Conservation (phyloP, 23 tunicate species). For the Halocynthia roretzi region DNA sequence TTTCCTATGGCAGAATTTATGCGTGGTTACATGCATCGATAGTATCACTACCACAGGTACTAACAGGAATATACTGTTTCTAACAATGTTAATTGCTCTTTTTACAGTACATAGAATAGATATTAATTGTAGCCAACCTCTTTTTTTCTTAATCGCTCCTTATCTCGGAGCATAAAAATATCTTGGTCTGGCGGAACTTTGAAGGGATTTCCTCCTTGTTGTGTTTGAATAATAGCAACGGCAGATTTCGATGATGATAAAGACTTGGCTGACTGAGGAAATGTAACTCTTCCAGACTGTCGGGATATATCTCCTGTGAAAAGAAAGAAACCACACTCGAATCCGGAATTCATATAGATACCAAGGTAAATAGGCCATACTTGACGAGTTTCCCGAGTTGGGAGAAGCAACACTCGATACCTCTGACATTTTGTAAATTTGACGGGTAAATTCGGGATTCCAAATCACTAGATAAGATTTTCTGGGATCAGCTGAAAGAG, state of each 20-base stretch:
- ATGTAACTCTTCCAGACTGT: constrained; percentile 74
- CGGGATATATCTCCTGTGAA: constrained; percentile 55
- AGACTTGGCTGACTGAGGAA: constrained; percentile 77
- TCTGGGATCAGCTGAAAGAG: too few species aligned
- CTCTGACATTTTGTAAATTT: constrained; percentile 42
- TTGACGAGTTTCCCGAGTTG: constrained; percentile 57
- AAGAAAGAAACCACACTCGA: constrained; percentile 2
- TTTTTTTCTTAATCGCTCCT: constrained; percentile 70
- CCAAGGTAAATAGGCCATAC: constrained; percentile 23
- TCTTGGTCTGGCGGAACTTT: constrained; percentile 88
- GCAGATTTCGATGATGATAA: constrained; percentile 56
- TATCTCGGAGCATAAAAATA: constrained; percentile 88
- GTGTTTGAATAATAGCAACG: neutral
- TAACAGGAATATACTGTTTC: too few species aligned
- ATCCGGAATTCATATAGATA: neutral
- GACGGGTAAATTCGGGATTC: too few species aligned
- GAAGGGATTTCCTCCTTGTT: constrained; percentile 56
- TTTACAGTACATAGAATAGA: too few species aligned
- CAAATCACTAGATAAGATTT: too few species aligned
- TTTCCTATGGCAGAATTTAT: constrained; percentile 25
- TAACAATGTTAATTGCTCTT: too few species aligned
- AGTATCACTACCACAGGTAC: too few species aligned
- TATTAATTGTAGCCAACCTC: constrained; percentile 26
- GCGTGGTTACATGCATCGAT: too few species aligned
- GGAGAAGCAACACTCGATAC: constrained; percentile 70